phyloP scores from a whole-genome alignment of 1,140 invertebrate species.

The Portunus trituberculatus region DNA sequence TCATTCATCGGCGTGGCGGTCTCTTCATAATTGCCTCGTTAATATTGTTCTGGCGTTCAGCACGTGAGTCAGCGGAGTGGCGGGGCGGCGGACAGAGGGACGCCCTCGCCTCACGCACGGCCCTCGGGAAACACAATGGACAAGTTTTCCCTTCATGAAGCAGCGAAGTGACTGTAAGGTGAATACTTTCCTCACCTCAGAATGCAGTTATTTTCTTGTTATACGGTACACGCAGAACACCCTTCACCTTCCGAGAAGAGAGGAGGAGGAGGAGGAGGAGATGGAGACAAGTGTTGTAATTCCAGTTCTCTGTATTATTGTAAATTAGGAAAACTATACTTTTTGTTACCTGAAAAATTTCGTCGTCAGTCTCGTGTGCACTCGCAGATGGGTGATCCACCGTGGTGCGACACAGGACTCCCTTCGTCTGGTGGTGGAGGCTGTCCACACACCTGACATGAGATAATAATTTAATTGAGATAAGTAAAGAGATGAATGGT shows the following conservation, averaged over 20 bases:
- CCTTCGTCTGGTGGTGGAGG: no score
- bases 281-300: not conserved
- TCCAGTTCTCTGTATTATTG: no score
- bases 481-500: no score
- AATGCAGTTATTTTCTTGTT: not conserved
- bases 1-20: not conserved
- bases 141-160: not conserved
- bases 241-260: not conserved
- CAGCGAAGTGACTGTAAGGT: not conserved
- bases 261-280: no score
- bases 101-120: not conserved
- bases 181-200: not conserved
- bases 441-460: no score
- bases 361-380: no score
- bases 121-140: constrained; percentile 9
- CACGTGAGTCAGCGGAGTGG: not conserved
- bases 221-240: not conserved
- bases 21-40: not conserved
- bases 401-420: no score
- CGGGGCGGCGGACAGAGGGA: not conserved
- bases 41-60: not conserved
- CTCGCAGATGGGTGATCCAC: no score
- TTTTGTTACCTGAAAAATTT: no score
- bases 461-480: no score
- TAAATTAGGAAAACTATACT: no score